Evolutionary conservation across 2,888 invertebrate species (phyloP).

Genomic region (Pseudoips prasinana): DNA sequence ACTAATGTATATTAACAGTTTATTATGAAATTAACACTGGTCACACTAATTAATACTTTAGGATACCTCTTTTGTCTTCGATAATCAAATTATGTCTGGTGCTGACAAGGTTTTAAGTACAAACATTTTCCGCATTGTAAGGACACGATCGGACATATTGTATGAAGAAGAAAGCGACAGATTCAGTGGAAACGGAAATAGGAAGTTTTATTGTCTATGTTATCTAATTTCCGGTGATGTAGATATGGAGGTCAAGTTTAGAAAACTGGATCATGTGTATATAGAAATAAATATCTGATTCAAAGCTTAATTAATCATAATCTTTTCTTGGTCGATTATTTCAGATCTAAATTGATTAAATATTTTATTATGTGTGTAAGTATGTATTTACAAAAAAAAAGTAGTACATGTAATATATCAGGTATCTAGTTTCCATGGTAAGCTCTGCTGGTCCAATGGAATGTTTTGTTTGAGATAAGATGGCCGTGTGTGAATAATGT

Average conservation of each 20-base stretch:
- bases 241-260: constrained; percentile 55
- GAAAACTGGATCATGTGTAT: constrained; percentile 12
- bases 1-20: constrained; percentile 52
- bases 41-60: neutral
- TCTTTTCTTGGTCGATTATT: too few species aligned
- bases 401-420: too few species aligned
- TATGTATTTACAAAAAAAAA: too few species aligned
- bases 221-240: constrained; percentile 51
- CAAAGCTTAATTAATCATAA: too few species aligned
- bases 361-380: too few species aligned
- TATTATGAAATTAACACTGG: constrained; percentile 25
- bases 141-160: constrained; percentile 27
- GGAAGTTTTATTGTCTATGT: constrained; percentile 53
- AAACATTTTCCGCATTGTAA: constrained; percentile 33
- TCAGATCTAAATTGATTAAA: too few species aligned
- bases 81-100: constrained; percentile 24
- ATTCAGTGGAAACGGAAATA: constrained; percentile 56
- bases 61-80: constrained; percentile 24
- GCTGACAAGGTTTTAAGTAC: constrained; percentile 20
- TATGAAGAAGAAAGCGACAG: constrained; percentile 59
- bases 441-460: too few species aligned
- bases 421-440: too few species aligned
- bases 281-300: too few species aligned
- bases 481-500: too few species aligned
- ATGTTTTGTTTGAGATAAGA: too few species aligned